Evolutionary conservation across 2,888 invertebrate species (phyloP).

Genomic region (Adela reaumurella): DNA sequence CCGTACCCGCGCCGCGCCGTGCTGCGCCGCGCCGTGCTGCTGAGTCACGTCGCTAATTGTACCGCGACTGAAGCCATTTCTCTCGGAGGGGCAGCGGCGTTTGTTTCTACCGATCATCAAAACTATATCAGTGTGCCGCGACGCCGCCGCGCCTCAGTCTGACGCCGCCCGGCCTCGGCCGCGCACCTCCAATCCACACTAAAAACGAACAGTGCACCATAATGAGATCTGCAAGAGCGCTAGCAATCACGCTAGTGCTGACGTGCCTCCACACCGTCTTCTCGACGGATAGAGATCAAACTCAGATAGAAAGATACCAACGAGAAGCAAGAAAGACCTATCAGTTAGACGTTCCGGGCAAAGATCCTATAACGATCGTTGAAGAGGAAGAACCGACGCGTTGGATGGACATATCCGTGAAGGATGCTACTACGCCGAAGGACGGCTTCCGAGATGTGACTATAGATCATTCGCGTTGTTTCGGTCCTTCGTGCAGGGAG

Average conservation of each 20-base stretch:
- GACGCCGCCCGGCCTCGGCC: constrained; percentile 30
- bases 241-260: constrained; percentile 30
- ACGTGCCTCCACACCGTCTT: constrained; percentile 15
- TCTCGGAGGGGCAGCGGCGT: constrained; percentile 33
- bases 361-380: constrained; percentile 54
- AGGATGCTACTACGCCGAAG: constrained; percentile 14
- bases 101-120: constrained; percentile 39
- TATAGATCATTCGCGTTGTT: constrained; percentile 34
- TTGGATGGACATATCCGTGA: constrained; percentile 22
- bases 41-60: not conserved
- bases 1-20: constrained; percentile 33
- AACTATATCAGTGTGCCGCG: constrained; percentile 44
- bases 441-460: constrained; percentile 14
- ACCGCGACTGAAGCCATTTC: not conserved
- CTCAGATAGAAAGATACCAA: constrained; percentile 30
- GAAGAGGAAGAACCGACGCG: constrained; percentile 34
- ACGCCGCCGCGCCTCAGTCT: constrained; percentile 38
- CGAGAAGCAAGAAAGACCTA: constrained; percentile 41
- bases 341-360: constrained; percentile 54
- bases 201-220: constrained; percentile 50
- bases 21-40: not conserved
- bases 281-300: too few relatives aligned
- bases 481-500: constrained; percentile 45
- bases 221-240: constrained; percentile 30
- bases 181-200: constrained; percentile 30